Base-by-base conservation (phyloP, 2,797 vertebrate species). In the Poliocrania exsul region DNA sequence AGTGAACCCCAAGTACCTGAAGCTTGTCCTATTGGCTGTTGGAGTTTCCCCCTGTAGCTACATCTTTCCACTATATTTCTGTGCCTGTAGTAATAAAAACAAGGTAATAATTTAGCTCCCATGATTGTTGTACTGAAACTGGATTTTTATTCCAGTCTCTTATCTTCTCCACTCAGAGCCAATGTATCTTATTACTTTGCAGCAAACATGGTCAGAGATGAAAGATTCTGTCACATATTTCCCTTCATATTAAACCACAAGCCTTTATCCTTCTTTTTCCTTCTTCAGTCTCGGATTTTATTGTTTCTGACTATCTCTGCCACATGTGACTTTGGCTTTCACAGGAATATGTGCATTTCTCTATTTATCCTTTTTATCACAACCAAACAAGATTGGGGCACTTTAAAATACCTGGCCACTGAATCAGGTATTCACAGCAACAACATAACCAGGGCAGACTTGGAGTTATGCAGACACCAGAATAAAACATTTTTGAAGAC, bases 201-300 rank as follows among this genome's bases (percentile, higher is more conserved):
- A 96, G 94, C 90, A 97, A 97, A 95, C 95, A 70, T 46, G 95
- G 96, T 91, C 95, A 96, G 94, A 97, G 94, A 97, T 96, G 95
- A 97, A 96, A 96, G 92, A 97, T 97, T 96, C 96, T 95, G 95
- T 96, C 95, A 74, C 92, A 84, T 95, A 97, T 97, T 97, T 93
- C 84, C 95, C 64, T 88, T 87, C 53, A 65, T 90, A 96, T 97
- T 96, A 97, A 96, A 96, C 94, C 93, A 93, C 87, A 95, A 89
- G 82, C 82, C 94, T 96, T 97, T 95, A 95, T 93, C 85, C 91
- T 93, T 77, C 92, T 77, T 69, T 91, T 94, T 97, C 92, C 94
- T 94, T 96, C 90, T 91, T 95, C 95, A 92, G 5, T 96, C 89
- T 95, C 91, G 86, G 93, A 78, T 95, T 96, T 97, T 94, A 96